A percentile compares a stretch with the other conserved stretches of the same genome.
These are phyloP conservation scores for Melipona quadrifasciata DNA, from an alignment of 1,140 invertebrate genomes.

Conservation along the genomic window DNA sequence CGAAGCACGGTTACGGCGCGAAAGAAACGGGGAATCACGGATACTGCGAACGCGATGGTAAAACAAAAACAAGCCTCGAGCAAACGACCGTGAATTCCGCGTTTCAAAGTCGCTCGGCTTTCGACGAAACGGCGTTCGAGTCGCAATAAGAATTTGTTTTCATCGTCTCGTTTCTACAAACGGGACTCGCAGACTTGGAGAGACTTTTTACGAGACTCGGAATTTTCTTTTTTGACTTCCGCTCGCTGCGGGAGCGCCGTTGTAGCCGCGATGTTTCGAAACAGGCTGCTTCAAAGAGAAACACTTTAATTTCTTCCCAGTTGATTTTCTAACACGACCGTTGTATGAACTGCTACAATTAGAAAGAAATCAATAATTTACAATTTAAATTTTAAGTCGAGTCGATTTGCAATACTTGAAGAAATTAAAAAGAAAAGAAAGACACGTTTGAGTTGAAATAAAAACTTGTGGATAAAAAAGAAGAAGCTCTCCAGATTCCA, in stretches of 20 bases:
- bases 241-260: accelerated
- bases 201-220: not conserved
- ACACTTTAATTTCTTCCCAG: not conserved
- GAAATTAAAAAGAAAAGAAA: not conserved
- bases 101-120: not conserved
- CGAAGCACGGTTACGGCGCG: not conserved
- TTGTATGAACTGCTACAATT: too few species aligned
- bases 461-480: not conserved
- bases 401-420: not conserved
- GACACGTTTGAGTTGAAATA: not conserved
- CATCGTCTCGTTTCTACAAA: not conserved
- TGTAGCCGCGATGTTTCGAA: not conserved
- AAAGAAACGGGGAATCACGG: not conserved
- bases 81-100: not conserved
- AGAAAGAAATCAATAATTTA: not conserved
- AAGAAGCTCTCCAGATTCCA: not conserved
- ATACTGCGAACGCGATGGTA: not conserved
- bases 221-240: not conserved
- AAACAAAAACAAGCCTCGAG: not conserved
- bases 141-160: not conserved
- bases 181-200: not conserved
- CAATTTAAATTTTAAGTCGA: too few species aligned
- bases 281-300: not conserved
- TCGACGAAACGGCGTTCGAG: not conserved
- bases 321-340: too few species aligned